Conservation (phyloP, 2,113 vertebrate genomes). For the Neotragus moschatus region DNA sequence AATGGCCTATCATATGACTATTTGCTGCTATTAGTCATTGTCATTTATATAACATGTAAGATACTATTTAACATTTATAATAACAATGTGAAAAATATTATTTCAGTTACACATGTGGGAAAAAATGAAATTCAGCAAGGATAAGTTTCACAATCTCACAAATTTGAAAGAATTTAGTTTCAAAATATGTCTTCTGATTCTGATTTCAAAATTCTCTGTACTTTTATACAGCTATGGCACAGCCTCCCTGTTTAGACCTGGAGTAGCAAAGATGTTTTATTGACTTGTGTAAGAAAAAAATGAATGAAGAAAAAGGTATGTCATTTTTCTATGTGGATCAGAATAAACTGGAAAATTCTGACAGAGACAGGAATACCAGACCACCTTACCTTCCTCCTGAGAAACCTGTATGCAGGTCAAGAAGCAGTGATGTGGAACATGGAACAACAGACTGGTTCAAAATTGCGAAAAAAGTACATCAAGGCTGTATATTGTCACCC, state of each 20-base stretch:
- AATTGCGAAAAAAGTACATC: neutral
- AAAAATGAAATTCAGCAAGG: neutral
- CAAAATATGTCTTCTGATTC: neutral
- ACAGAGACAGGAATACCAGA: neutral
- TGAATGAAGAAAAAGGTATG: neutral
- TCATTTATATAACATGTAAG: neutral
- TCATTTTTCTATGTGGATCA: neutral
- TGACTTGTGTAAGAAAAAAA: neutral
- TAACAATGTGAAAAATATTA: neutral
- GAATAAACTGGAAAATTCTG: neutral
- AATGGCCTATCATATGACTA: neutral
- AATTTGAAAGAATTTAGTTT: neutral
- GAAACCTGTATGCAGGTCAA: neutral
- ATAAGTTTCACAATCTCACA: neutral
- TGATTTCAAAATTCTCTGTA: neutral
- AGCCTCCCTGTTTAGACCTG: neutral
- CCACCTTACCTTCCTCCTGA: neutral
- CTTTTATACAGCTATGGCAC: neutral
- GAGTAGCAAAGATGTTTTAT: neutral
- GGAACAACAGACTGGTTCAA: neutral
- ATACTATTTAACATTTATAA: neutral
- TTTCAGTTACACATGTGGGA: neutral
- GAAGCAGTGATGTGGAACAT: neutral
- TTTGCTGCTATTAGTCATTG: neutral
- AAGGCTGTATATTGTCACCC: neutral